phyloP scores from a whole-genome alignment of 2,888 invertebrate genomes.

The Thereva nobilitata region DNA sequence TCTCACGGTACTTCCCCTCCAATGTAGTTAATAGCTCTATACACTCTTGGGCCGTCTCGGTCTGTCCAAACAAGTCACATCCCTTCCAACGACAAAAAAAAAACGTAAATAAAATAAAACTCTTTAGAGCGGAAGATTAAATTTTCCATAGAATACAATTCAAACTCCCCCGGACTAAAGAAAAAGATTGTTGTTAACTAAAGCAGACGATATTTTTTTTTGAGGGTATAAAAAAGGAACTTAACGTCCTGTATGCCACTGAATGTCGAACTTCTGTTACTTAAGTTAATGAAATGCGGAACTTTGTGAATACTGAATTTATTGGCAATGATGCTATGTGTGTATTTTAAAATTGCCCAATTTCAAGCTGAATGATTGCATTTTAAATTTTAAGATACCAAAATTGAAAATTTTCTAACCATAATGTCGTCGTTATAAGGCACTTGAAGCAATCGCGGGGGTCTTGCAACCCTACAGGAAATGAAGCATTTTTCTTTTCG shows the following conservation, averaged over 20 bases:
- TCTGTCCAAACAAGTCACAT: neutral
- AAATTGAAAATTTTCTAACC: no score
- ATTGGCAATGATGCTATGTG: slow-evolving; percentile 7
- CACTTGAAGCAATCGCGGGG: no score
- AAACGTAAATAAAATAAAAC: neutral
- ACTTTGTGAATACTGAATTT: slow-evolving; percentile 9
- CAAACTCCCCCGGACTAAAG: slow-evolving; percentile 3
- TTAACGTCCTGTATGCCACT: slow-evolving; percentile 23
- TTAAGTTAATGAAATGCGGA: slow-evolving; percentile 28
- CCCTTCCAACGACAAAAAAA: neutral
- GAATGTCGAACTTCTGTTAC: slow-evolving; percentile 17
- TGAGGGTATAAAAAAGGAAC: neutral
- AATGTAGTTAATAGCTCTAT: slow-evolving; percentile 22
- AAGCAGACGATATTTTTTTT: slow-evolving; percentile 16
- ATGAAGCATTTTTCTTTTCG: neutral
- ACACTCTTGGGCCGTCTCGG: neutral
- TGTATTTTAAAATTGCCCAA: no score
- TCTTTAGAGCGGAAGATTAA: slow-evolving; percentile 33
- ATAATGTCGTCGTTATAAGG: no score
- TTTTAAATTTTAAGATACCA: no score
- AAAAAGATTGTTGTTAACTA: neutral
- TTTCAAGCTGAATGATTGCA: no score
- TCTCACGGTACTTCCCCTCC: slow-evolving; percentile 2
- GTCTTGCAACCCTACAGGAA: neutral
- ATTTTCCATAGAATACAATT: slow-evolving; percentile 22